These are phyloP conservation scores for Penelope pileata DNA, from an alignment of 2,113 vertebrate species.

Conservation along the genomic window DNA sequence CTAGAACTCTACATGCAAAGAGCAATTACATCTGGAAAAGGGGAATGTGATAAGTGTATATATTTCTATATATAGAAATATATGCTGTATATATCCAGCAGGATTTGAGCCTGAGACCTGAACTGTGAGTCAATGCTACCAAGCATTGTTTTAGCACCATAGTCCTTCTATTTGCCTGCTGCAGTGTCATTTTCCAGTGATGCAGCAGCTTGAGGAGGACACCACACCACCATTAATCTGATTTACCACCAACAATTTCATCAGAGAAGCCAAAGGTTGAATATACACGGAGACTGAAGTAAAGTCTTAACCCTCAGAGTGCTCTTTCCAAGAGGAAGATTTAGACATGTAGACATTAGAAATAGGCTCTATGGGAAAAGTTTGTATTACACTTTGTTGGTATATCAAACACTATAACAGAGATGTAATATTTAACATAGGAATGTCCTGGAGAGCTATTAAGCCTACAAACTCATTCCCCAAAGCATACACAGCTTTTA, in stretches of 20 bases:
- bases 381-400: not conserved
- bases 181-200: not conserved
- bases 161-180: not conserved
- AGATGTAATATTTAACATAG: not conserved
- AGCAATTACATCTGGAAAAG: not conserved
- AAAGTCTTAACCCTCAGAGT: not conserved
- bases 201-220: not conserved
- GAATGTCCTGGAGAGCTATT: not conserved
- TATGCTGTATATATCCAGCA: not conserved
- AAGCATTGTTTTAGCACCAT: not conserved
- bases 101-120: not conserved
- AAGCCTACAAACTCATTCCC: not conserved
- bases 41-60: not conserved
- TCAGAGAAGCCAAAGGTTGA: not conserved
- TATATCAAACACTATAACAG: not conserved
- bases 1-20: not conserved
- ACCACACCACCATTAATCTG: not conserved
- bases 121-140: not conserved
- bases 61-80: too few species aligned
- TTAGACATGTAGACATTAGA: not conserved
- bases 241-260: not conserved
- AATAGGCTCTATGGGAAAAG: not conserved
- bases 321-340: not conserved
- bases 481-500: not conserved
- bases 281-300: not conserved